Evolutionary conservation across 2,797 vertebrate genomes (phyloP).

Genomic region (Thalassophryne amazonica): DNA sequence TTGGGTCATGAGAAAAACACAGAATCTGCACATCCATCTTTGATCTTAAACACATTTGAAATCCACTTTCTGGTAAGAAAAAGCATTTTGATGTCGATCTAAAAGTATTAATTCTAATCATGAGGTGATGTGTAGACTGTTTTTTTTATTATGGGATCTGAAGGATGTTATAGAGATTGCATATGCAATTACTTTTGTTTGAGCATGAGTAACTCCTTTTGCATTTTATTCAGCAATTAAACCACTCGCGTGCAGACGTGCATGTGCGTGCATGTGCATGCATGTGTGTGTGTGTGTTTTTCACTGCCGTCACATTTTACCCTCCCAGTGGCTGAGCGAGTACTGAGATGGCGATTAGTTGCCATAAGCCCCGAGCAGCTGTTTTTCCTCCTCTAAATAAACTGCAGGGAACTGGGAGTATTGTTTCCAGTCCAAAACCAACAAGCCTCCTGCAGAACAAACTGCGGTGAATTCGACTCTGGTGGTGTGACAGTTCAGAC

Average conservation of each 20-base stretch:
- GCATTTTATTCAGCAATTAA: constrained; percentile 64
- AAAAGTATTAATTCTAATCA: constrained; percentile 52
- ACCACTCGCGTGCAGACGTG: constrained; percentile 7
- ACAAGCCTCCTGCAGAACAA: constrained; percentile 16
- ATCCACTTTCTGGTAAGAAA: background rate
- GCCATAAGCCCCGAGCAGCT: constrained; percentile 25
- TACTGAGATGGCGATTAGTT: constrained; percentile 24
- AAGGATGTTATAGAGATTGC: constrained; percentile 34
- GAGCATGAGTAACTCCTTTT: constrained; percentile 56
- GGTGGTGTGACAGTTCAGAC: constrained; percentile 29
- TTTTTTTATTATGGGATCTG: constrained; percentile 21
- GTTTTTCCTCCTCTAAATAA: constrained; percentile 53
- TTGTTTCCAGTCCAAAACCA: constrained; percentile 7
- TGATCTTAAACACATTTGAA: background rate
- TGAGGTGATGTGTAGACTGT: constrained; percentile 32
- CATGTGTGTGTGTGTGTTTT: too few species aligned
- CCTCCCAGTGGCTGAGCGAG: background rate
- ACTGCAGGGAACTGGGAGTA: constrained; percentile 22
- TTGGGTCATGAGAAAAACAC: background rate
- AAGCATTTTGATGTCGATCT: constrained; percentile 25
- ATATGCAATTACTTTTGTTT: constrained; percentile 57
- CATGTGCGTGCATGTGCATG: too few species aligned
- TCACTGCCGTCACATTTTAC: constrained; percentile 8
- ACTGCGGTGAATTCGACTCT: constrained; percentile 19
- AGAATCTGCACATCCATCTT: background rate